Conservation (phyloP, 2,797 vertebrate species). For the Streptopelia turtur region DNA sequence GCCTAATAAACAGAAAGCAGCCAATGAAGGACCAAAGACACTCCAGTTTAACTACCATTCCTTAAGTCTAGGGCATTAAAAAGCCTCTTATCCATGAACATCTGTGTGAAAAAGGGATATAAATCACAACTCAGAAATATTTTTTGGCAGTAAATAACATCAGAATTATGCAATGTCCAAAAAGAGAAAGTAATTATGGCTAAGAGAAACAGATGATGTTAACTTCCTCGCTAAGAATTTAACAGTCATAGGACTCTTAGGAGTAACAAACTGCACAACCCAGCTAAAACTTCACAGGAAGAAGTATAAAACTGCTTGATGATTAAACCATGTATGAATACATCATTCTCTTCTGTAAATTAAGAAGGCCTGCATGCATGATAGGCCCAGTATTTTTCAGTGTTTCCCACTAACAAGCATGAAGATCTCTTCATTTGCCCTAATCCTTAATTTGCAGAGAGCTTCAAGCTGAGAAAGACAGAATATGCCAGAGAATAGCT, state of each 20-base stretch:
- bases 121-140: background rate
- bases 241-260: background rate
- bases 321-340: background rate
- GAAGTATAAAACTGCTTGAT: background rate
- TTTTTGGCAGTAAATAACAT: background rate
- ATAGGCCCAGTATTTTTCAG: background rate
- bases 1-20: background rate
- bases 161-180: background rate
- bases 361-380: background rate
- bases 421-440: constrained; percentile 3
- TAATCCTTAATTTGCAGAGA: constrained; percentile 22
- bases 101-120: background rate
- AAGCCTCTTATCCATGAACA: background rate
- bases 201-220: background rate
- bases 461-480: constrained; percentile 36
- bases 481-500: constrained; percentile 13
- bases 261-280: background rate
- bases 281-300: background rate
- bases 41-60: background rate
- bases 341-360: background rate
- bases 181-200: background rate
- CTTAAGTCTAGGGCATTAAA: background rate
- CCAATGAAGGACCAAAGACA: background rate
- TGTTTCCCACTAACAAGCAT: constrained; percentile 16
- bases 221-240: background rate